Evolutionary conservation across 2,797 vertebrate genomes (phyloP), one percentile per base, ranked within the genome.

Genomic region (Peromyscus nudipes): DNA sequence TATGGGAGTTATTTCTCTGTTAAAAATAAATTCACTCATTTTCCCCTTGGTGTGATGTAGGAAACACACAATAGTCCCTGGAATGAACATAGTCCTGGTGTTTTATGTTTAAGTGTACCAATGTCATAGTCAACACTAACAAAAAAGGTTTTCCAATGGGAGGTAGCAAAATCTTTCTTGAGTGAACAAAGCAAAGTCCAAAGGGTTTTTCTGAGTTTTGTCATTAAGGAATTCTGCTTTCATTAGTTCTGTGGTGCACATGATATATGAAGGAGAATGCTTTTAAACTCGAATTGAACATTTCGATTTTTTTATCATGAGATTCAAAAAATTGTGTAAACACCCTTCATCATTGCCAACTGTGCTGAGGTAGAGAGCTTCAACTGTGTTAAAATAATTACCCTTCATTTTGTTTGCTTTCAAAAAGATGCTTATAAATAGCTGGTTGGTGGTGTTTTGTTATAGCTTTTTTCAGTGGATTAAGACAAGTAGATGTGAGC

Each of bases 81-180:
- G 65, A 96, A 90, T 80, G 37, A 90, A 92, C 7, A 40, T 13
- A 90, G n/a, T n/a, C 2, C 6, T 21, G 0, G 37, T 31, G 57
- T 19, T 96, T 94, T 92, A 81, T 96, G 89, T 95, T 95, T 90
- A 60, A 43, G 86, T 71, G 85, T 64, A 34, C 19, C 37, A 67
- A 29, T 49, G 76, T 46, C 80, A 92, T 83, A 13, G 29, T 40
- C 89, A 85, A 65, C 37, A 87, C 27, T 85, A 85, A 71, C 37
- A 87, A n/a, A 88, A 75, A 93, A 92, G 4, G 1, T 57, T 95
- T 92, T 92, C 6, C 89, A 92, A 64, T 84, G 57, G 37, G 13
- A 93, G 93, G 87, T 2, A 2, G 55, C 43, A 62, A 96, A 85
- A 80, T 69, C 37, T 84, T 86, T 92, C 71, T 64, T 49, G 19